Conservation (phyloP, 2,888 invertebrate genomes). For the Hoplodrina blanda region DNA sequence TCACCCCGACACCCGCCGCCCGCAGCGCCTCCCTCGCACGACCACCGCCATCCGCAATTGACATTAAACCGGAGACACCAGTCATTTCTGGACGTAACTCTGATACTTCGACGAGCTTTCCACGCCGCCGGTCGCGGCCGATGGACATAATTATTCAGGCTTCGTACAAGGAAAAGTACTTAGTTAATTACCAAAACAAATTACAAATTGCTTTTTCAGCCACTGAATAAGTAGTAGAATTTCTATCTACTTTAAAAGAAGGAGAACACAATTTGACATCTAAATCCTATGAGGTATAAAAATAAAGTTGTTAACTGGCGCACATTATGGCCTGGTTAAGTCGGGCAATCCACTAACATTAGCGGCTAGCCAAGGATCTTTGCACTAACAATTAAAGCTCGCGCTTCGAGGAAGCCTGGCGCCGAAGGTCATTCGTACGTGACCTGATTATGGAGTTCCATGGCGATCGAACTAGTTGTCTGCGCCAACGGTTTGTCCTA, state of each 20-base stretch:
- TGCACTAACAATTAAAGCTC: slow-evolving; percentile 61
- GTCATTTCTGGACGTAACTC: slow-evolving; percentile 68
- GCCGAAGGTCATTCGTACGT: slow-evolving; percentile 75
- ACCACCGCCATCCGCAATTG: slow-evolving; percentile 74
- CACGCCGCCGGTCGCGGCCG: slow-evolving; percentile 52
- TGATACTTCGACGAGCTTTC: slow-evolving; percentile 55
- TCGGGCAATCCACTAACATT: slow-evolving; percentile 50
- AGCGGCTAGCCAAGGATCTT: slow-evolving; percentile 51
- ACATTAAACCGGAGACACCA: slow-evolving; percentile 80
- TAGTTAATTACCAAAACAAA: slow-evolving; percentile 56
- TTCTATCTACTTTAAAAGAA: slow-evolving; percentile 7
- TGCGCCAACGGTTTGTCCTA: slow-evolving; percentile 66
- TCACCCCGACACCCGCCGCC: slow-evolving; percentile 68
- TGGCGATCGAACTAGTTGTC: slow-evolving; percentile 69
- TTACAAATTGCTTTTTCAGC: slow-evolving; percentile 36
- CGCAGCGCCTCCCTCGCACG: slow-evolving; percentile 69
- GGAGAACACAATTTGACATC: not conserved
- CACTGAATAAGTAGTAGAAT: slow-evolving; percentile 11
- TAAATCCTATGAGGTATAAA: slow-evolving; percentile 29
- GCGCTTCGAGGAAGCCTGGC: slow-evolving; percentile 63
- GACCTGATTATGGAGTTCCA: slow-evolving; percentile 75
- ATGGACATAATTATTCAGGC: slow-evolving; percentile 51
- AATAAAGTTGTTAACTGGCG: slow-evolving; percentile 20
- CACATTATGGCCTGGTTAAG: slow-evolving; percentile 40
- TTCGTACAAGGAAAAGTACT: slow-evolving; percentile 58